Conservation (phyloP, 2,888 invertebrate genomes). For the Hymenopus coronatus region DNA sequence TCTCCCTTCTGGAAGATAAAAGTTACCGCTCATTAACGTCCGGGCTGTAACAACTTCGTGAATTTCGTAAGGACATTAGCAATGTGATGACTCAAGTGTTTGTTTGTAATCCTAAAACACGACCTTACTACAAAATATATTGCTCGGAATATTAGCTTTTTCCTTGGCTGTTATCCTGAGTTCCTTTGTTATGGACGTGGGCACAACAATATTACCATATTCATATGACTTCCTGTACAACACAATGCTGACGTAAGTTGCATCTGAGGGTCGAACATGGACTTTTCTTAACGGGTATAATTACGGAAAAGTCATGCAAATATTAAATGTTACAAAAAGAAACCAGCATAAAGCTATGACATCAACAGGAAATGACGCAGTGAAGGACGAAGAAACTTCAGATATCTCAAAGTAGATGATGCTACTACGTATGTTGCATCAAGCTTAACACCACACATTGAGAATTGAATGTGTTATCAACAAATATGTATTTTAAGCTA, state of each 20-base stretch:
- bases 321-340: background rate
- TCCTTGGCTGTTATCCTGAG: background rate
- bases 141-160: no score
- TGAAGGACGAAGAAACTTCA: background rate
- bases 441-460: no score
- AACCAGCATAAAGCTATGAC: background rate
- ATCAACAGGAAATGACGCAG: background rate
- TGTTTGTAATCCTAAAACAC: no score
- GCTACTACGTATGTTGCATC: background rate
- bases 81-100: no score
- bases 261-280: background rate
- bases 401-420: background rate
- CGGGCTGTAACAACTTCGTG: no score
- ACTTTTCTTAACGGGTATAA: background rate
- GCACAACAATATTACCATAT: background rate
- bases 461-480: no score
- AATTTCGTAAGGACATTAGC: no score
- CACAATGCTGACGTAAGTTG: background rate
- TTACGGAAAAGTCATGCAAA: background rate
- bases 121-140: no score
- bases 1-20: no score
- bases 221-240: background rate
- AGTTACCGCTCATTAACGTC: no score
- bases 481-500: no score
- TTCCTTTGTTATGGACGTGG: background rate